Evolutionary conservation across 2,888 invertebrate genomes (phyloP), one percentile per base, ranked within the genome.

Genomic region (Serrognathus titanus): DNA sequence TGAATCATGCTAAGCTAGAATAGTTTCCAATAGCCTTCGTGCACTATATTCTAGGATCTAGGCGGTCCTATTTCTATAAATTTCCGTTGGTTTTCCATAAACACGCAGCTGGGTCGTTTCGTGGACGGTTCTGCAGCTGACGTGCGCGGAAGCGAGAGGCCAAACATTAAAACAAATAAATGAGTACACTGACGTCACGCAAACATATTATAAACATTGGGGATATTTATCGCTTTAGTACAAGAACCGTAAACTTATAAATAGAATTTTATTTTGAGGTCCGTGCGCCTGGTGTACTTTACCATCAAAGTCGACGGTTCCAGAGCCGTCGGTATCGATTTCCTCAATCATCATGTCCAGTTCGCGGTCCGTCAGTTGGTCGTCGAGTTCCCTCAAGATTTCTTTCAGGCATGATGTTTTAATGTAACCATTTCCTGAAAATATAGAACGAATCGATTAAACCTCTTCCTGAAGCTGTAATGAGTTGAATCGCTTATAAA

Each of bases 291-390:
- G 35, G 24, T 51, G 38, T 36, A 50, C 12, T 46, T 79, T 79
- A 97, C 97, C 97, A 83, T 97, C 97, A 79, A 97, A 98, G 82
- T 98, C 98, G 71, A 98, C 97, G 63, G 97, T 98, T 71, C 97
- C 97, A 71, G 96, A 97, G 73, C 97, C 96, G 79, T 97, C 97
- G 47, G 95, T 93, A 80, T 98, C 97, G 71, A 97, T 97, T 82
- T 97, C 97, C 75, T 94, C 92, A 78, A 97, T 97, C 89, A 98
- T 96, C 79, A 91, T 92, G 73, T 97, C 95, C 74, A 97, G 85
- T 78, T 97, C 96, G 62, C 92, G 89, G 66, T 95, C 92, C 52
- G 95, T 95, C 64, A 97, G 83, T 78, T 96, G 95, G 77, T 98
- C 97, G 72, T 97, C 97, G 70, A 98, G 82, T 79, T 95, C 96